Evolutionary conservation across 2,113 vertebrate species (phyloP).

Genomic region (Indicator indicator): DNA sequence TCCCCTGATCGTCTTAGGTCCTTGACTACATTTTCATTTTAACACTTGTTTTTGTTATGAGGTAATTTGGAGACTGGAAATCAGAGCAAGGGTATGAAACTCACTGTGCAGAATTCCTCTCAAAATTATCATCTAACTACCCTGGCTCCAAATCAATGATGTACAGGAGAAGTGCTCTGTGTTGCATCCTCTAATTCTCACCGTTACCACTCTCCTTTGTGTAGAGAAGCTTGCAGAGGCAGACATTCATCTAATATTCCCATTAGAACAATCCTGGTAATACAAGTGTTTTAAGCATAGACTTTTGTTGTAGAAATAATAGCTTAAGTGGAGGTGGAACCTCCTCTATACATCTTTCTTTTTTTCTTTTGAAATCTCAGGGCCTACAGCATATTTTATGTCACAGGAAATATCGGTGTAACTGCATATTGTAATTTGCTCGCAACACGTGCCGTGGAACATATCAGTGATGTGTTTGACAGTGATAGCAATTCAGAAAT

Average conservation of each 20-base stretch:
- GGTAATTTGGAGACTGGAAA: neutral
- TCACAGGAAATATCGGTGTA: slow-evolving; percentile 41
- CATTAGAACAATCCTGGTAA: slow-evolving; percentile 65
- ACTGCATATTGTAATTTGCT: slow-evolving; percentile 67
- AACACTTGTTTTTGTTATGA: neutral
- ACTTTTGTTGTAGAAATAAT: slow-evolving; percentile 69
- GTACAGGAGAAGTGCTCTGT: neutral
- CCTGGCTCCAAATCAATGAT: neutral
- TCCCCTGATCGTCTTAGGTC: neutral
- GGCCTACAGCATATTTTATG: slow-evolving; percentile 32
- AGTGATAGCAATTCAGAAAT: slow-evolving; percentile 35
- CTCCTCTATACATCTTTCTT: slow-evolving; percentile 41
- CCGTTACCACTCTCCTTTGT: neutral
- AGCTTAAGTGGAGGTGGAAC: slow-evolving; percentile 64
- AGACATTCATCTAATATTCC: slow-evolving; percentile 55
- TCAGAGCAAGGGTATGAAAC: neutral
- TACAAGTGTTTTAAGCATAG: slow-evolving; percentile 43
- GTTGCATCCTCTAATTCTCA: neutral
- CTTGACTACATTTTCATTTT: neutral
- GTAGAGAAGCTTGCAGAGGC: neutral
- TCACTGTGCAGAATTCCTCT: neutral
- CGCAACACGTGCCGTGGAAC: neutral
- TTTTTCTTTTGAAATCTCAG: slow-evolving; percentile 51
- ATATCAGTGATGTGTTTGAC: slow-evolving; percentile 60
- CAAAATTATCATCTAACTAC: neutral